A percentile compares a stretch with the other conserved stretches of the same genome.
Evolutionary conservation across 2,113 vertebrate genomes (phyloP).

Genomic region (Prolemur simus): DNA sequence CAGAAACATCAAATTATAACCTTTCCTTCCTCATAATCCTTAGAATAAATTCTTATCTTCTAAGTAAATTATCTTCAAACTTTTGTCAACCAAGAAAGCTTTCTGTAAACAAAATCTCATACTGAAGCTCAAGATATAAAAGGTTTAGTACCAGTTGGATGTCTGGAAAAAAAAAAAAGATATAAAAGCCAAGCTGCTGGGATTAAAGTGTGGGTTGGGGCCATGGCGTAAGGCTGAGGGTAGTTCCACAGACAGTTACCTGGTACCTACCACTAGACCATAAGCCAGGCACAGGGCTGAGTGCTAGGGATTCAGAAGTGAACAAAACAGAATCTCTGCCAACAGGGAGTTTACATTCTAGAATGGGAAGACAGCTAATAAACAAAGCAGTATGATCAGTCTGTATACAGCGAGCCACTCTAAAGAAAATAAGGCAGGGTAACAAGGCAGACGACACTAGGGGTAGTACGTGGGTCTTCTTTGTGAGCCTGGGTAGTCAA

Average conservation of each 20-base stretch:
- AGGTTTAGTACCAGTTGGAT: neutral
- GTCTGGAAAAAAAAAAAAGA: neutral
- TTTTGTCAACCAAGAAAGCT: conserved; percentile 3
- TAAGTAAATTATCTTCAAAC: conserved; percentile 23
- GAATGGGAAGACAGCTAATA: neutral
- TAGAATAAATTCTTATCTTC: neutral
- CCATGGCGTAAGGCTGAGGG: neutral
- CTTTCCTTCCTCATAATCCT: neutral
- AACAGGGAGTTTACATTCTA: neutral
- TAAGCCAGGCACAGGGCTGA: neutral
- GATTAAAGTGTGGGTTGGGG: neutral
- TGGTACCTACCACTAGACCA: neutral
- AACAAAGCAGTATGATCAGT: neutral
- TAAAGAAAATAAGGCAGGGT: neutral
- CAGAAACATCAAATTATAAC: neutral
- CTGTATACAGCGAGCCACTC: neutral
- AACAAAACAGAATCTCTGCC: neutral
- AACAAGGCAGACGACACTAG: neutral
- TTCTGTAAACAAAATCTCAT: neutral
- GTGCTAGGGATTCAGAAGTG: neutral
- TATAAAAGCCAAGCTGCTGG: neutral
- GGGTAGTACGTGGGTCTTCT: neutral
- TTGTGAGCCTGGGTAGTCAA: neutral
- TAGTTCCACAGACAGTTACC: neutral
- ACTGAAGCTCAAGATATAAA: neutral